Evolutionary conservation across 2,888 invertebrate genomes (phyloP).

Genomic region (Erpobdella octoculata): DNA sequence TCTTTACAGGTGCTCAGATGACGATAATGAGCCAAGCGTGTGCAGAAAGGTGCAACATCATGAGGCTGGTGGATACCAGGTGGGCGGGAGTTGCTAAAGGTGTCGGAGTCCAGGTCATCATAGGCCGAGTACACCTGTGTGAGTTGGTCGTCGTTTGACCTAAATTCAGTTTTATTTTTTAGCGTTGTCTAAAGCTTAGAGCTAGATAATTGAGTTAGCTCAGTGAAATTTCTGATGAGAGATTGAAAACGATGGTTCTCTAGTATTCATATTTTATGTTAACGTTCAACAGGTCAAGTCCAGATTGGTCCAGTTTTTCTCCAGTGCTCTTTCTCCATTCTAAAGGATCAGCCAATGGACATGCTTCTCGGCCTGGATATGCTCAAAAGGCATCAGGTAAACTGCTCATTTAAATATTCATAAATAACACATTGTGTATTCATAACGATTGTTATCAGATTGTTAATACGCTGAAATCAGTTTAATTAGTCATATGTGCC

Average conservation of each 20-base stretch:
- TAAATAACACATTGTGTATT: too few relatives aligned
- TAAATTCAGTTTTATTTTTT: background rate
- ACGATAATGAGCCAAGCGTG: slow-evolving; percentile 95
- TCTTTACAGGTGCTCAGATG: slow-evolving; percentile 71
- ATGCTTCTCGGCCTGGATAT: slow-evolving; percentile 94
- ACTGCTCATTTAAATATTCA: too few relatives aligned
- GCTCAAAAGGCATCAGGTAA: slow-evolving; percentile 89
- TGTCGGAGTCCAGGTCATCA: slow-evolving; percentile 88
- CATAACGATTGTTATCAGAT: too few relatives aligned
- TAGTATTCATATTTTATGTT: background rate
- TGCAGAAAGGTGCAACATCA: slow-evolving; percentile 67
- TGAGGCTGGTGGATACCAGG: slow-evolving; percentile 64
- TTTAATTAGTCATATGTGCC: too few relatives aligned
- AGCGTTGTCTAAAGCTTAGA: too few relatives aligned
- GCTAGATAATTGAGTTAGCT: too few relatives aligned
- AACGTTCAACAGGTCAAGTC: slow-evolving; percentile 61
- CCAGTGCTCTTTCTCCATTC: slow-evolving; percentile 88
- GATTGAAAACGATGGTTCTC: background rate
- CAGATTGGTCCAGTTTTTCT: slow-evolving; percentile 87
- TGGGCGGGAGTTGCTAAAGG: slow-evolving; percentile 96
- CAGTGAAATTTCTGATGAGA: background rate
- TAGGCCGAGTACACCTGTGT: slow-evolving; percentile 78
- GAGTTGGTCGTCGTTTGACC: slow-evolving; percentile 31
- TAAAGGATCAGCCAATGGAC: slow-evolving; percentile 95
- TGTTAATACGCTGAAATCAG: too few relatives aligned